phyloP scores from a whole-genome alignment of 2,113 vertebrate genomes.

The Cheilinus undulatus region DNA sequence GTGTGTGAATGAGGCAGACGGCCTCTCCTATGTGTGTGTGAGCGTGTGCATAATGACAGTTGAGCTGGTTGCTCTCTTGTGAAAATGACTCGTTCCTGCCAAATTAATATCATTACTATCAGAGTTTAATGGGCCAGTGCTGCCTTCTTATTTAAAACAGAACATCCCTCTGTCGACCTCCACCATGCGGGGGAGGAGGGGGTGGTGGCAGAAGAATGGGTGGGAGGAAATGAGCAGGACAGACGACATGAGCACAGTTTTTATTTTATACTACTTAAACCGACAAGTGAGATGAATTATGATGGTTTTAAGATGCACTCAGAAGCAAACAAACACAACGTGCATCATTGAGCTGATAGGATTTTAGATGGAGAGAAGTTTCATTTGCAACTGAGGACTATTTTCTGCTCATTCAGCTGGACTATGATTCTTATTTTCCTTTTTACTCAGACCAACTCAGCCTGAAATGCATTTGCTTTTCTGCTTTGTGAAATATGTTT shows the following conservation, averaged over 20 bases:
- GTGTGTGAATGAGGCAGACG: constrained; percentile 44
- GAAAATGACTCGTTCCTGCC: constrained; percentile 98
- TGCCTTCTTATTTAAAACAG: constrained; percentile 88
- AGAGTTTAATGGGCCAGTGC: constrained; percentile 92
- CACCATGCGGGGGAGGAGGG: constrained; percentile 35
- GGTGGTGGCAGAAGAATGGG: constrained; percentile 6
- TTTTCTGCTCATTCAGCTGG: constrained; percentile 7
- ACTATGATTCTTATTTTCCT: background rate
- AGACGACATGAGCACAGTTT: constrained; percentile 27
- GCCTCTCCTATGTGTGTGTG: constrained; percentile 24
- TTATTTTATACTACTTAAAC: constrained; percentile 2
- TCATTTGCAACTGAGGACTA: background rate
- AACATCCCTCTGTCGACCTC: constrained; percentile 82
- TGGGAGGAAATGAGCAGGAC: constrained; percentile 42
- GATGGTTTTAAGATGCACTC: background rate
- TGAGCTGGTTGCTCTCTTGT: constrained; percentile 99
- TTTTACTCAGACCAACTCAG: constrained; percentile 2
- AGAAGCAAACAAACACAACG: constrained; percentile 26
- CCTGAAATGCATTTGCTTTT: constrained; percentile 17
- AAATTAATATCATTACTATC: constrained; percentile 99
- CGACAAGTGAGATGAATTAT: constrained; percentile 8
- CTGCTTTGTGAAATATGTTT: constrained; percentile 10
- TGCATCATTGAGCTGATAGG: background rate
- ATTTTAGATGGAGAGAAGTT: background rate
- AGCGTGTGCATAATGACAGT: constrained; percentile 67